Conservation (phyloP, 2,797 vertebrate species). For the Chloroceryle inda region DNA sequence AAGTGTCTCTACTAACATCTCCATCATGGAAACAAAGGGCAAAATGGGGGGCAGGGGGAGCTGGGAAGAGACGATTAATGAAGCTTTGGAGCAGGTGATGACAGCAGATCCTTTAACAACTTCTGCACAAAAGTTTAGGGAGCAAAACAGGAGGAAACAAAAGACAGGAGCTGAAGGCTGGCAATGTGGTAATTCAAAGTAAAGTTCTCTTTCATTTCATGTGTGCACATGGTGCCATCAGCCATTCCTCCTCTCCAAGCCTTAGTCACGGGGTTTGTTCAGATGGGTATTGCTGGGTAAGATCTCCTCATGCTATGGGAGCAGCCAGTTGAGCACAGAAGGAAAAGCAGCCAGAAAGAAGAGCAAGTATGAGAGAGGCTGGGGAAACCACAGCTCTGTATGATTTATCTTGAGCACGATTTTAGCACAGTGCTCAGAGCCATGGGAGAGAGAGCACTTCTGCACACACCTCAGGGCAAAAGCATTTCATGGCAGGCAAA, state of each 20-base stretch:
- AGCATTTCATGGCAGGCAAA: background rate
- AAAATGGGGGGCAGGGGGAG: background rate
- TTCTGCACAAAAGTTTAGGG: background rate
- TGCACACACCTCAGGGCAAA: background rate
- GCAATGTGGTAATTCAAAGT: background rate
- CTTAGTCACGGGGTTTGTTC: background rate
- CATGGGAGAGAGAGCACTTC: background rate
- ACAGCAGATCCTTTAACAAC: conserved; percentile 28
- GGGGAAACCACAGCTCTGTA: background rate
- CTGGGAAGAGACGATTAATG: background rate
- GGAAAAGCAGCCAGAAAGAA: background rate
- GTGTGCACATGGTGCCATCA: background rate
- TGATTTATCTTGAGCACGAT: background rate
- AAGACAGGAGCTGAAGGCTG: background rate
- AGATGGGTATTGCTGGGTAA: too few species aligned
- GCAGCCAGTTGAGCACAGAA: background rate
- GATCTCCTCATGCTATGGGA: background rate
- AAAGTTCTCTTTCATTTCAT: background rate
- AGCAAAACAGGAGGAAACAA: background rate
- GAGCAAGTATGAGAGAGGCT: rapidly evolving
- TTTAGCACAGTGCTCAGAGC: background rate
- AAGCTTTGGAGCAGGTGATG: background rate
- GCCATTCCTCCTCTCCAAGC: background rate
- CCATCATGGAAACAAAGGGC: background rate
- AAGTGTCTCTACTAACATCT: background rate